Conservation (phyloP, 1,140 invertebrate genomes). For the Danaus plexippus region DNA sequence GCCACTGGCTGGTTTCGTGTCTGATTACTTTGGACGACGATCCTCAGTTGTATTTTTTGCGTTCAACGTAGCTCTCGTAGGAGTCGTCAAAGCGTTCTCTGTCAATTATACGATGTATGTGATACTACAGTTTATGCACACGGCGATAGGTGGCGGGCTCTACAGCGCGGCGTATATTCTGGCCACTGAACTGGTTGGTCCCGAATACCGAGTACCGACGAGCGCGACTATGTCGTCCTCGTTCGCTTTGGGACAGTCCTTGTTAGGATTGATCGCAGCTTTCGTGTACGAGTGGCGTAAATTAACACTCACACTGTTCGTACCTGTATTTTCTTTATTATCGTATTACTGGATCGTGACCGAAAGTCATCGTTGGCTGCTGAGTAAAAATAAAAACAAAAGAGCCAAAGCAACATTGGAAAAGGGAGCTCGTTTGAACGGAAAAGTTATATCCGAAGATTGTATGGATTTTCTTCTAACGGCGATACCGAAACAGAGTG, state of each 20-base stretch:
- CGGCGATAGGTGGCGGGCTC: constrained; percentile 52
- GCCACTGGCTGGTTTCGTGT: constrained; percentile 48
- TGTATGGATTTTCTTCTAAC: constrained; percentile 65
- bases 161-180: constrained; percentile 61
- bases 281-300: constrained; percentile 79
- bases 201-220: constrained; percentile 79
- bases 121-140: constrained; percentile 51
- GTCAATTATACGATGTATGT: constrained; percentile 57
- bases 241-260: constrained; percentile 81
- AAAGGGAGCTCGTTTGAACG: constrained; percentile 78
- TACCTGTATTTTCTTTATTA: constrained; percentile 76
- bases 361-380: constrained; percentile 82
- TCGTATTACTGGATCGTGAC: constrained; percentile 75
- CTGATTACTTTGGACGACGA: constrained; percentile 50
- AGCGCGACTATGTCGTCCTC: constrained; percentile 80
- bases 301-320: constrained; percentile 78
- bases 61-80: constrained; percentile 48
- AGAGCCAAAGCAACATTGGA: constrained; percentile 74
- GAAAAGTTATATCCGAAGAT: constrained; percentile 70
- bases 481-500: constrained; percentile 35
- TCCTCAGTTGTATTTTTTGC: constrained; percentile 51
- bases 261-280: constrained; percentile 79
- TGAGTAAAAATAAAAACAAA: constrained; percentile 80
- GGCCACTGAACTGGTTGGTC: constrained; percentile 84
- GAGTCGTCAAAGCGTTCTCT: constrained; percentile 48